Evolutionary conservation across 2,113 vertebrate species (phyloP).

Genomic region (Crotalus viridis): DNA sequence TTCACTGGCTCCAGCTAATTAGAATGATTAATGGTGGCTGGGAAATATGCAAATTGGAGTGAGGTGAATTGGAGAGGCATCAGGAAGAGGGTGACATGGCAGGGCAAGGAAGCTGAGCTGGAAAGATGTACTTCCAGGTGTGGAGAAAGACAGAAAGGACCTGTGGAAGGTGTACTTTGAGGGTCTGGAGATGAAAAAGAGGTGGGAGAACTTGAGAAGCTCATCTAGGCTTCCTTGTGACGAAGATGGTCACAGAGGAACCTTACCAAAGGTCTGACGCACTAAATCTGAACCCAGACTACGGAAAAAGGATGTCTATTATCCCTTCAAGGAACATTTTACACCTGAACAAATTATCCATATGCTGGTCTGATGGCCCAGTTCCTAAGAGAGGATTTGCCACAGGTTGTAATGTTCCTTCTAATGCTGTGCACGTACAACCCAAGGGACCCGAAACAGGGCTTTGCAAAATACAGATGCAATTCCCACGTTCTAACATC

Average conservation of each 20-base stretch:
- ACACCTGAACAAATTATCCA: background rate
- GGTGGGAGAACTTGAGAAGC: background rate
- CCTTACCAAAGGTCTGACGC: background rate
- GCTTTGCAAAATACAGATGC: background rate
- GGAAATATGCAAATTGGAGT: too few species aligned
- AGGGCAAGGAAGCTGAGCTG: background rate
- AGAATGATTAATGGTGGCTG: too few species aligned
- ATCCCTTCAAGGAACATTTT: background rate
- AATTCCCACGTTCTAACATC: background rate
- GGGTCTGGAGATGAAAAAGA: too few species aligned
- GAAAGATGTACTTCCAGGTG: background rate
- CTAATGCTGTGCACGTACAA: background rate
- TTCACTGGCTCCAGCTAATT: too few species aligned
- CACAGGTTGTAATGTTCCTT: background rate
- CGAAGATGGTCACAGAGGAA: background rate
- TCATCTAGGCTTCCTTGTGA: background rate
- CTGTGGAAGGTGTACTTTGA: too few species aligned
- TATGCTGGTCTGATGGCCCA: background rate
- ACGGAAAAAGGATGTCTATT: background rate
- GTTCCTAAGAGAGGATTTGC: background rate
- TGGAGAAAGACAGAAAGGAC: too few species aligned
- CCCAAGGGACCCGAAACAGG: background rate
- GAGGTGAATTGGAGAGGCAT: too few species aligned
- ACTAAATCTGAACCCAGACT: background rate
- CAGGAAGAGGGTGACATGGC: too few species aligned